phyloP scores from a whole-genome alignment of 1,140 invertebrate species.

The Drosophila auraria region DNA sequence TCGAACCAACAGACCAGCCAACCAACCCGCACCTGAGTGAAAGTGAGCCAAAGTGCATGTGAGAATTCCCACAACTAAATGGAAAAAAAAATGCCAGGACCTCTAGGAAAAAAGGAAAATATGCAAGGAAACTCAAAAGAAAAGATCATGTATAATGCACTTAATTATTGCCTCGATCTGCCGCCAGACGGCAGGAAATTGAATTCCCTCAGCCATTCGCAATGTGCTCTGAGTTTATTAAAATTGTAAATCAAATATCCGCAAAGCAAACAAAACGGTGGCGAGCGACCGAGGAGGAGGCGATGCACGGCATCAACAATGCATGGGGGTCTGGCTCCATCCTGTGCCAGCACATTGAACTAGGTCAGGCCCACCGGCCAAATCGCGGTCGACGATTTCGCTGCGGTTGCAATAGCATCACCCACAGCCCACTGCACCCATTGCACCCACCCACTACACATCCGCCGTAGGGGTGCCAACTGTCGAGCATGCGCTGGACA shows the following conservation, averaged over 20 bases:
- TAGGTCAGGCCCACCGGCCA: slow-evolving; percentile 60
- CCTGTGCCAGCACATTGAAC: slow-evolving; percentile 42
- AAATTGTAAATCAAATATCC: slow-evolving; percentile 62
- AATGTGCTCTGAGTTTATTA: slow-evolving; percentile 38
- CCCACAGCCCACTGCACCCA: not conserved
- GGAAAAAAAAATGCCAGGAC: not conserved
- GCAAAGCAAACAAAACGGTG: slow-evolving; percentile 31
- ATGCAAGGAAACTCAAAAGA: not conserved
- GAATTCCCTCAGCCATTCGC: slow-evolving; percentile 5
- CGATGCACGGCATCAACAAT: slow-evolving; percentile 26
- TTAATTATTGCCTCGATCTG: slow-evolving; percentile 11
- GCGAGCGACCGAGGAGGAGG: not conserved
- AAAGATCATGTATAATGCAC: not conserved
- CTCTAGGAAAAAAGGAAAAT: slow-evolving; percentile 17
- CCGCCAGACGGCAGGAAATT: slow-evolving; percentile 36
- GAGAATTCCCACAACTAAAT: slow-evolving; percentile 29
- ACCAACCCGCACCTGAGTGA: slow-evolving; percentile 25
- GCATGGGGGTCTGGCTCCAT: not conserved
- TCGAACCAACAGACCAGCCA: slow-evolving; percentile 7
- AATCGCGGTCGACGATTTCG: slow-evolving; percentile 55
- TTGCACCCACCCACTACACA: not conserved
- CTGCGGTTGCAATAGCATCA: slow-evolving; percentile 28
- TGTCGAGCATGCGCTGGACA: slow-evolving; percentile 64
- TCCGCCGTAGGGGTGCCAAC: slow-evolving; percentile 10
- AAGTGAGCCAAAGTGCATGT: slow-evolving; percentile 47